Conservation (phyloP, 1,140 invertebrate species). For the Fopius arisanus region DNA sequence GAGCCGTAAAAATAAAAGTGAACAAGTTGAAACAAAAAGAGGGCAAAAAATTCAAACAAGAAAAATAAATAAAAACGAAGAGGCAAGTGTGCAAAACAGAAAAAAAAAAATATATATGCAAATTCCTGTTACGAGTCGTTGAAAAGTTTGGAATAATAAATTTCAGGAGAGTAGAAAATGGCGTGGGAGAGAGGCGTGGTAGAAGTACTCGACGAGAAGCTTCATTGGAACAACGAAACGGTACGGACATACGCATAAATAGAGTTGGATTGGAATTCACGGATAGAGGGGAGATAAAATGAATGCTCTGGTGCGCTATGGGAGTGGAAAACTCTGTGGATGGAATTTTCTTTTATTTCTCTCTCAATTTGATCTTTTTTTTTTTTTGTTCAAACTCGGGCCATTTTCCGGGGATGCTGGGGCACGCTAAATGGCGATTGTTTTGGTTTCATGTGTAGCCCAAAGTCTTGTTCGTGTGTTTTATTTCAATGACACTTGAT, state of each 20-base stretch:
- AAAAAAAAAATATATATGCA: conserved; percentile 33
- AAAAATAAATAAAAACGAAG: conserved; percentile 13
- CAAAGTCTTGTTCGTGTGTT: background rate
- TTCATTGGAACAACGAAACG: conserved; percentile 23
- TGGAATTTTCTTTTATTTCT: background rate
- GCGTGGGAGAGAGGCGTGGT: conserved; percentile 20
- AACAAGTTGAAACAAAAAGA: conserved; percentile 30
- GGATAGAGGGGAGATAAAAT: conserved; percentile 4
- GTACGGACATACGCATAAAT: conserved; percentile 27
- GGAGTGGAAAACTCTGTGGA: background rate
- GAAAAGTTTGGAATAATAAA: conserved; percentile 52
- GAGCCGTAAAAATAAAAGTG: background rate
- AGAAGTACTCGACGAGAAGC: conserved; percentile 7
- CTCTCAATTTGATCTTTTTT: background rate
- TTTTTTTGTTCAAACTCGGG: background rate
- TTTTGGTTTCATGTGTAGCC: background rate
- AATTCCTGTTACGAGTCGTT: conserved; percentile 33
- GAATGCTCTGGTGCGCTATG: background rate
- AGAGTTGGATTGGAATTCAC: conserved; percentile 26
- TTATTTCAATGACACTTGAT: background rate
- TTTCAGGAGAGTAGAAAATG: conserved; percentile 24
- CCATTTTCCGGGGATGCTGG: too few species aligned
- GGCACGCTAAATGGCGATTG: background rate
- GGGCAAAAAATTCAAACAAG: conserved; percentile 1
- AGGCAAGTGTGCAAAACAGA: conserved; percentile 15